Percentiles rank a stretch among this genome's conserved stretches.
These are phyloP conservation scores for Ditylenchus dipsaci DNA, from an alignment of 1,140 invertebrate genomes.

Conservation along the genomic window DNA sequence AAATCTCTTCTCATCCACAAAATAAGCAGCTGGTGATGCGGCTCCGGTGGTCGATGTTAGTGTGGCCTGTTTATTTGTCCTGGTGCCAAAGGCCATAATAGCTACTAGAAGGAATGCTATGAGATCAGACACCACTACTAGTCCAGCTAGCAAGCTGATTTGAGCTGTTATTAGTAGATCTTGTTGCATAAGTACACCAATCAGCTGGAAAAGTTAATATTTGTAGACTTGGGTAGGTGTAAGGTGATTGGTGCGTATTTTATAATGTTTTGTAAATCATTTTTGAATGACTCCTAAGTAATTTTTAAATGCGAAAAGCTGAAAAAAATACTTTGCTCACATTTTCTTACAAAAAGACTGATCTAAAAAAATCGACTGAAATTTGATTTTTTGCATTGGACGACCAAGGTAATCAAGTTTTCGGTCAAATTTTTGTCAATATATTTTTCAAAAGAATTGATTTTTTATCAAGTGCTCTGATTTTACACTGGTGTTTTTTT, in stretches of 20 bases:
- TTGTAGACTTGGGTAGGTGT: too few species aligned
- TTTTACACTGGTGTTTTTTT: background rate
- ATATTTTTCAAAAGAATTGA: background rate
- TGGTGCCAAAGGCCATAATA: constrained; percentile 46
- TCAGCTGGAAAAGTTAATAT: constrained; percentile 34
- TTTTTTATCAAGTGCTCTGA: background rate
- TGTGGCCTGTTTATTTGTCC: constrained; percentile 15
- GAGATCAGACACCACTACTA: constrained; percentile 43
- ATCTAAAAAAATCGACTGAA: background rate
- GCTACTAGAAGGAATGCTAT: constrained; percentile 36
- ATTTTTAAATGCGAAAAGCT: too few species aligned
- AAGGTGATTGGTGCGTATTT: too few species aligned
- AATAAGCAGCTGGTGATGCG: background rate
- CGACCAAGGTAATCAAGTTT: too few species aligned
- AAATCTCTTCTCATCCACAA: constrained; percentile 2
- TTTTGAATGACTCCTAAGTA: too few species aligned
- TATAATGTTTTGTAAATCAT: too few species aligned
- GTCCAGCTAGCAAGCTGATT: constrained; percentile 37
- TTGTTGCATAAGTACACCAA: constrained; percentile 42
- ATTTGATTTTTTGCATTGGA: too few species aligned
- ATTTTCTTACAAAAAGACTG: too few species aligned
- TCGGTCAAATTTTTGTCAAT: too few species aligned
- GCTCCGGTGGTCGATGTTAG: background rate
- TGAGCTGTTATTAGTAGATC: constrained; percentile 35
- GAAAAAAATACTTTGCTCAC: too few species aligned